Conservation (phyloP, 2,888 invertebrate genomes). For the Xestia rhomboidea region DNA sequence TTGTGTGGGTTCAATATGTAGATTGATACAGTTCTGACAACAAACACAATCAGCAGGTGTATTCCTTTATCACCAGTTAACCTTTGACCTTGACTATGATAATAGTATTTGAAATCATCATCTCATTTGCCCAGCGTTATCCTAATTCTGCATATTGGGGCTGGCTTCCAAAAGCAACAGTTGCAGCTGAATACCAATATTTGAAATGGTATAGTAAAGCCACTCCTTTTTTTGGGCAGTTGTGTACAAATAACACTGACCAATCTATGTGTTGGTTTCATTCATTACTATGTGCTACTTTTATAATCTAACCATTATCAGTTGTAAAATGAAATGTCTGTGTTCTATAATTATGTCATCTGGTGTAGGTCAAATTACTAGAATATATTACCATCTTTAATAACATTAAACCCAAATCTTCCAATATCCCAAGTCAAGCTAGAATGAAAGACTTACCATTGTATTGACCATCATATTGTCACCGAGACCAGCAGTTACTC, state of each 20-base stretch:
- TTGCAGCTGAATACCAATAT: neutral
- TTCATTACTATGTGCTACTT: neutral
- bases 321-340: neutral
- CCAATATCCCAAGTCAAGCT: neutral
- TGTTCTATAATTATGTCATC: neutral
- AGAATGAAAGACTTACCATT: neutral
- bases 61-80: slow-evolving; percentile 15
- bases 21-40: neutral
- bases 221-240: neutral
- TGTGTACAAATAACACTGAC: neutral
- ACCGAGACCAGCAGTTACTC: too few relatives aligned
- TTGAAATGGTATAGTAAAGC: neutral
- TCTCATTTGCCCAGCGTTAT: too few relatives aligned
- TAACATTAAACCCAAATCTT: neutral
- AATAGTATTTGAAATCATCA: neutral
- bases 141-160: neutral
- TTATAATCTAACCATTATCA: neutral
- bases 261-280: neutral
- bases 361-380: neutral
- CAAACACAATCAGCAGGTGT: slow-evolving; percentile 12
- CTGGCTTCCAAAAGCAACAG: neutral
- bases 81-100: neutral
- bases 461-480: too few relatives aligned
- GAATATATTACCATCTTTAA: neutral
- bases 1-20: neutral